Percentiles rank a stretch among this genome's conserved stretches.
phyloP scores from a whole-genome alignment of 1,140 invertebrate genomes.

The Delia radicum region DNA sequence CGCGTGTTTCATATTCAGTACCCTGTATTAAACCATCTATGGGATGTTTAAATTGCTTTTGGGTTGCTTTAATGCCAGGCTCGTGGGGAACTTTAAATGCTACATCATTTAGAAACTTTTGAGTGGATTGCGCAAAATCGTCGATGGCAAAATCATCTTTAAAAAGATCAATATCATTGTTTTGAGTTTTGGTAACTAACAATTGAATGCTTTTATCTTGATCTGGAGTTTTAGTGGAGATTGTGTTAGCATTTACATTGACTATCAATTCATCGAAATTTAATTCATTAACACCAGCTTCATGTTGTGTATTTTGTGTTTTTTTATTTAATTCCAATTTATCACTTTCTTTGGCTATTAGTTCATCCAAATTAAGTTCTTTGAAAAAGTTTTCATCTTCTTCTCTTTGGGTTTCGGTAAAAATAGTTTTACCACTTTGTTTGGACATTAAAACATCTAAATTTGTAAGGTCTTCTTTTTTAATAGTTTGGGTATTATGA shows the following conservation, averaged over 20 bases:
- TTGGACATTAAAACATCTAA: neutral
- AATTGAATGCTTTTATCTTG: no score
- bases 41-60: neutral
- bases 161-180: constrained; percentile 26
- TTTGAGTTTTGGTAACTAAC: neutral
- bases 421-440: neutral
- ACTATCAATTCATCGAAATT: no score
- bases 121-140: constrained; percentile 37
- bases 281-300: no score
- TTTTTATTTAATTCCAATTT: no score
- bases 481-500: no score
- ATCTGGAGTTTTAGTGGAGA: no score
- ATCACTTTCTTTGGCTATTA: no score
- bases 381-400: constrained; percentile 27
- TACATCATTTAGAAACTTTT: constrained; percentile 43
- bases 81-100: constrained; percentile 40
- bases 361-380: constrained; percentile 27
- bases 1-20: constrained; percentile 42
- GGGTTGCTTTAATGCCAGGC: neutral
- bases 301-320: no score
- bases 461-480: constrained; percentile 37
- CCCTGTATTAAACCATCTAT: constrained; percentile 39
- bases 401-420: neutral
- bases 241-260: neutral
- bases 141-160: constrained; percentile 28